These are phyloP conservation scores for Dasypus novemcinctus DNA, from an alignment of 2,113 vertebrate species.

Conservation along the genomic window DNA sequence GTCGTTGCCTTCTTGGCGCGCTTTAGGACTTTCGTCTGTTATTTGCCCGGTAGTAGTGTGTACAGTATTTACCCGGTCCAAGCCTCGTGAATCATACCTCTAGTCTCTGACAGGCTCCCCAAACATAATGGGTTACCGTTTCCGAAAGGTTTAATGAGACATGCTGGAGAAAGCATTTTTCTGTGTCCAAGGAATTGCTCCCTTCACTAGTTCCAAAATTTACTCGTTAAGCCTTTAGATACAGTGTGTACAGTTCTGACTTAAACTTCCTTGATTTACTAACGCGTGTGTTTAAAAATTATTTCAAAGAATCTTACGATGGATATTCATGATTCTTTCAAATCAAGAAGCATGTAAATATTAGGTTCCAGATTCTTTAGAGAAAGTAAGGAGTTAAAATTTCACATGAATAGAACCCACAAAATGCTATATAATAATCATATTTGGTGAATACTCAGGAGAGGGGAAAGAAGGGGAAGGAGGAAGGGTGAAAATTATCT, in stretches of 20 bases:
- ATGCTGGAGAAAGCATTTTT: not conserved
- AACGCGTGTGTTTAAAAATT: not conserved
- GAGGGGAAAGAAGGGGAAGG: not conserved
- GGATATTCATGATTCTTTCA: not conserved
- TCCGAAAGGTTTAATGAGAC: not conserved
- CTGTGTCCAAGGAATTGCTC: not conserved
- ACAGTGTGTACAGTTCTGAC: not conserved
- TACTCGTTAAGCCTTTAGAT: not conserved
- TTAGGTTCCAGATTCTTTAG: not conserved
- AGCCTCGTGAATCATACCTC: not conserved
- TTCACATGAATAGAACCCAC: not conserved
- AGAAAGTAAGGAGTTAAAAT: constrained; percentile 23
- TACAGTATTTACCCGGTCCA: not conserved
- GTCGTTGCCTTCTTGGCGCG: not conserved
- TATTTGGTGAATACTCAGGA: not conserved
- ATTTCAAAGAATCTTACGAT: not conserved
- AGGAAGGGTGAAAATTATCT: not conserved
- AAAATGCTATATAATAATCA: not conserved
- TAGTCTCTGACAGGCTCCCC: constrained; percentile 13
- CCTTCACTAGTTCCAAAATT: not conserved
- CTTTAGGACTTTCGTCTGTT: not conserved
- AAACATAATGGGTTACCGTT: not conserved
- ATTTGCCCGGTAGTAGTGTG: not conserved
- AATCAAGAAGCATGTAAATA: not conserved
- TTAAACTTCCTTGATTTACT: not conserved